phyloP scores from a whole-genome alignment of 2,113 vertebrate species.

The Chloroceryle aenea region DNA sequence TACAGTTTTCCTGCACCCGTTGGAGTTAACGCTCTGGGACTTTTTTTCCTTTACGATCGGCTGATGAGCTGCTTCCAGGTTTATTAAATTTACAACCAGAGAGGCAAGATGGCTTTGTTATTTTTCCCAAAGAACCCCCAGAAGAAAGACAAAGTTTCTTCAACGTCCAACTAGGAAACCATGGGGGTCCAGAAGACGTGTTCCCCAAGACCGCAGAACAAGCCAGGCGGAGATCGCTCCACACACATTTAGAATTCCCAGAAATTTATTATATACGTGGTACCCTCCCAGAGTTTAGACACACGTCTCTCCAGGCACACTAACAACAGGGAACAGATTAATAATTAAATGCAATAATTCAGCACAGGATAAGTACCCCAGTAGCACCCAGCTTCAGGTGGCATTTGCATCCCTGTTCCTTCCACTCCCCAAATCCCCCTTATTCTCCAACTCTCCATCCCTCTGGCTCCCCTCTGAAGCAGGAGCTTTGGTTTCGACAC shows the following conservation, averaged over 20 bases:
- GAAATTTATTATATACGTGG: rapidly evolving
- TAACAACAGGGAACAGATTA: not conserved
- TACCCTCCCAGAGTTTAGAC: not conserved
- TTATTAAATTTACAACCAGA: slow-evolving; percentile 65
- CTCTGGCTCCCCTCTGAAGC: not conserved
- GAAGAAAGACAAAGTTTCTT: not conserved
- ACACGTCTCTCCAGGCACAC: rapidly evolving
- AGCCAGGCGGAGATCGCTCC: not conserved
- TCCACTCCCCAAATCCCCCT: not conserved
- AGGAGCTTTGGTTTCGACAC: not conserved
- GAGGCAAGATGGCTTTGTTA: not conserved
- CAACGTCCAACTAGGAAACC: not conserved
- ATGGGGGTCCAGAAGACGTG: not conserved
- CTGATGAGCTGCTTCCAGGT: slow-evolving; percentile 39
- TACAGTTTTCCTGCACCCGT: slow-evolving; percentile 42
- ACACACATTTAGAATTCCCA: not conserved
- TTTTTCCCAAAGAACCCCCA: not conserved
- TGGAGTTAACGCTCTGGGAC: slow-evolving; percentile 3
- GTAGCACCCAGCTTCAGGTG: not conserved
- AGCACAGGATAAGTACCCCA: not conserved
- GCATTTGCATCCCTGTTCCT: not conserved
- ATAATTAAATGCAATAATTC: not conserved
- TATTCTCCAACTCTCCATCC: not conserved
- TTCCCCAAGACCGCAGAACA: not conserved
- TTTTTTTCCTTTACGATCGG: not conserved